These are phyloP conservation scores for Parascotia fuliginaria DNA, from an alignment of 2,888 invertebrate genomes.

Conservation along the genomic window DNA sequence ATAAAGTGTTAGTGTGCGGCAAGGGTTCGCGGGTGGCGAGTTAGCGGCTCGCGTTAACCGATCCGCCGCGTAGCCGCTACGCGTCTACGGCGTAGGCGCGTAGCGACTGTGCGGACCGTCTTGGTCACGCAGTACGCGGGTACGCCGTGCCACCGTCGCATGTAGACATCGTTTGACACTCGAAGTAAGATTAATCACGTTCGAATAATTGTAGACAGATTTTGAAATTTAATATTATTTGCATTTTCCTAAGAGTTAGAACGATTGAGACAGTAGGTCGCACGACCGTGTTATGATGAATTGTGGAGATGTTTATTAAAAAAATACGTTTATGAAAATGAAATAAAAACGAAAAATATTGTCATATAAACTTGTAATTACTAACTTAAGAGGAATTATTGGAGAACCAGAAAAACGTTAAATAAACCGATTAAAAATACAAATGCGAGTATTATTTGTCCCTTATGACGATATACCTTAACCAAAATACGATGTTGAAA, in stretches of 20 bases:
- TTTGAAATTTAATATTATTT: constrained; percentile 83
- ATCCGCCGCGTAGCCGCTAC: constrained; percentile 39
- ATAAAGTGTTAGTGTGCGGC: constrained; percentile 60
- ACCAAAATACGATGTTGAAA: not conserved
- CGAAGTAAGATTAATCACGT: constrained; percentile 81
- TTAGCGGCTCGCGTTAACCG: constrained; percentile 17
- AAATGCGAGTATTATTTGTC: constrained; percentile 70
- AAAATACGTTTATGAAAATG: constrained; percentile 85
- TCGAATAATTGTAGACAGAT: constrained; percentile 82
- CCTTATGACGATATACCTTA: not conserved
- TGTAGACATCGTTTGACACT: constrained; percentile 76
- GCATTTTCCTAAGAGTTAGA: constrained; percentile 85
- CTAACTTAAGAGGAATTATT: constrained; percentile 85
- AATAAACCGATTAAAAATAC: constrained; percentile 85
- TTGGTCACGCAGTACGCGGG: constrained; percentile 40
- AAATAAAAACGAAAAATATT: constrained; percentile 84
- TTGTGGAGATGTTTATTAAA: constrained; percentile 85
- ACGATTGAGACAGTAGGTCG: constrained; percentile 84
- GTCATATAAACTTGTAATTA: constrained; percentile 86
- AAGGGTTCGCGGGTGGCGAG: constrained; percentile 40
- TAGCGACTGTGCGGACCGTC: constrained; percentile 42
- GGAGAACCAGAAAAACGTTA: constrained; percentile 84
- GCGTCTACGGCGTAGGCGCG: constrained; percentile 47
- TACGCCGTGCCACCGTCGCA: constrained; percentile 49
- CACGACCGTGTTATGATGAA: constrained; percentile 84